These are phyloP conservation scores for Hartigia nigra DNA, from an alignment of 2,888 invertebrate species.

Conservation along the genomic window DNA sequence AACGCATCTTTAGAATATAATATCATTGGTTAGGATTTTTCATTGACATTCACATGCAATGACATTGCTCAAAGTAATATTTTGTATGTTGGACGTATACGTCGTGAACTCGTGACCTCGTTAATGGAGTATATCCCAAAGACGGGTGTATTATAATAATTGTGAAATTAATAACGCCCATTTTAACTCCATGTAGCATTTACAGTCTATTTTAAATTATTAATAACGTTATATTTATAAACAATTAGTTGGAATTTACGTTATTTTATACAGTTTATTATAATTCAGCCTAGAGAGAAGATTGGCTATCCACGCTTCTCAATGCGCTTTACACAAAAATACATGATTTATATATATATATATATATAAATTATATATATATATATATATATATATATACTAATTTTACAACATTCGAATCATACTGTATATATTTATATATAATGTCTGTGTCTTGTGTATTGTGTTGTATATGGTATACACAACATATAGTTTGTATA, in stretches of 20 bases:
- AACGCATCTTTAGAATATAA: neutral
- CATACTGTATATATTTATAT: constrained; percentile 11
- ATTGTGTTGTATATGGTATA: neutral
- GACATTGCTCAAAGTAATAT: constrained; percentile 41
- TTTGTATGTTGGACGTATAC: constrained; percentile 45
- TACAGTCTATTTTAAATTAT: neutral
- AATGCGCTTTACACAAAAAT: constrained; percentile 39
- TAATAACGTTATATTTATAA: neutral
- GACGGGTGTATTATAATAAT: neutral
- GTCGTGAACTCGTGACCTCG: neutral
- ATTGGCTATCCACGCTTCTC: neutral
- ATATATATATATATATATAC: constrained; percentile 29
- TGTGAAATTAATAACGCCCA: neutral
- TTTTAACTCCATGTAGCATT: neutral
- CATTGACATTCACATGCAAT: constrained; percentile 34
- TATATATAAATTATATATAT: neutral
- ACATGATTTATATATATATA: constrained; percentile 32
- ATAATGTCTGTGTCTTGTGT: neutral
- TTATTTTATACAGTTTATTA: neutral
- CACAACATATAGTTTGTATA: neutral
- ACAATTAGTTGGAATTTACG: neutral
- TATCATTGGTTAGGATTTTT: neutral
- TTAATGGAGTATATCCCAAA: neutral
- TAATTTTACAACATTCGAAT: constrained; percentile 44
- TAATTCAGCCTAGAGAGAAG: neutral